Evolutionary conservation across 53 echinoderm and acorn worm species (phyloP).

Genomic region (Astropecten irregularis): DNA sequence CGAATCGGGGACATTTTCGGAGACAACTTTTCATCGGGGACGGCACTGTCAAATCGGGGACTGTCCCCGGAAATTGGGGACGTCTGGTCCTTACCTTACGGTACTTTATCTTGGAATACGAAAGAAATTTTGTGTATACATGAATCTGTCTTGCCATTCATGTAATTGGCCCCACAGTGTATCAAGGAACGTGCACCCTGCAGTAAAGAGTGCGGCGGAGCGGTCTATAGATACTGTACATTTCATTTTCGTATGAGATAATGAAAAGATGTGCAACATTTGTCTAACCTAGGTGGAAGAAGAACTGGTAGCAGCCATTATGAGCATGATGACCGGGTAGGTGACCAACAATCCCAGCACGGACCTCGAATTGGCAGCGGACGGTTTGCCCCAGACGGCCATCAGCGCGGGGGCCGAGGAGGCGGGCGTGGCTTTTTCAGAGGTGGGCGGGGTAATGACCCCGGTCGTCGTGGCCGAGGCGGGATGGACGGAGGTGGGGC

Average conservation of each 20-base stretch:
- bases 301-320: constrained; percentile 18
- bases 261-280: background rate
- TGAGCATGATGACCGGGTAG: constrained; percentile 30
- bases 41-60: too few relatives aligned
- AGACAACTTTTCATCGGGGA: too few relatives aligned
- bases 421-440: constrained; percentile 50
- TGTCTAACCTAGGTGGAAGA: background rate
- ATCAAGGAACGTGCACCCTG: too few relatives aligned
- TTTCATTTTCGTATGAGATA: background rate
- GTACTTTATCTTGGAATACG: too few relatives aligned
- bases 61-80: too few relatives aligned
- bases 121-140: too few relatives aligned
- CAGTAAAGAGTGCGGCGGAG: too few relatives aligned
- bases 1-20: too few relatives aligned
- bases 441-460: constrained; percentile 55
- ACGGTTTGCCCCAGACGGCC: background rate
- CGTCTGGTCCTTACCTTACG: too few relatives aligned
- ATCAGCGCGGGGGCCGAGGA: constrained; percentile 40
- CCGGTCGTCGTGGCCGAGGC: constrained; percentile 48
- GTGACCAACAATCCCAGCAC: constrained; percentile 5
- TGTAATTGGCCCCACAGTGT: too few relatives aligned
- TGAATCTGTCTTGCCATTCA: too few relatives aligned
- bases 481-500: constrained; percentile 28
- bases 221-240: too few relatives aligned
- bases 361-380: constrained; percentile 28